Conservation (phyloP, 1,140 invertebrate species). For the Eupeodes corollae region DNA sequence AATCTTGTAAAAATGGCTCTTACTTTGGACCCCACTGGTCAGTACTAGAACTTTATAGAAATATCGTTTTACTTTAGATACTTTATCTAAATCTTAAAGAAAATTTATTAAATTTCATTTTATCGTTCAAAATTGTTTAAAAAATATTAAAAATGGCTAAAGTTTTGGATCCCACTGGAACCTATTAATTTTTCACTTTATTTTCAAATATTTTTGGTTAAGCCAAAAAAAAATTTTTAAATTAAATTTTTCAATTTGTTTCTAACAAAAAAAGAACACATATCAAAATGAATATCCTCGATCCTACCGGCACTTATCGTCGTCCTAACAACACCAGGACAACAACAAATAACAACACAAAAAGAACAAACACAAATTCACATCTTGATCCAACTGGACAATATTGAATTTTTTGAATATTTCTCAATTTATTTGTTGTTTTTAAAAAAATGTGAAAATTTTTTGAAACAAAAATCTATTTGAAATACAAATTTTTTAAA, state of each 20-base stretch:
- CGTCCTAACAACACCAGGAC: constrained; percentile 21
- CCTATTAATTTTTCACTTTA: constrained; percentile 18
- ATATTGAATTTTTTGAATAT: constrained; percentile 15
- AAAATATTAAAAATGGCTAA: constrained; percentile 21
- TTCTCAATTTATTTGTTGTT: constrained; percentile 15
- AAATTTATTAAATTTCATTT: not conserved
- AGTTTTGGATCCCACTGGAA: constrained; percentile 33
- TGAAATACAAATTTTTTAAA: constrained; percentile 12
- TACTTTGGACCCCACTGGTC: constrained; percentile 33
- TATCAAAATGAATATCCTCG: constrained; percentile 19
- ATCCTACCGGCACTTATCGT: constrained; percentile 31
- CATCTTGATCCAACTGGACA: constrained; percentile 31
- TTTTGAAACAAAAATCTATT: not conserved
- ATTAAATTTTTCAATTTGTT: not conserved
- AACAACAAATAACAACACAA: constrained; percentile 20
- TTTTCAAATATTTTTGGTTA: not conserved
- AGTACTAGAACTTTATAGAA: constrained; percentile 16
- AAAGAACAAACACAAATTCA: constrained; percentile 8
- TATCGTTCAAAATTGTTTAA: not conserved
- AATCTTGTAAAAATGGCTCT: constrained; percentile 16
- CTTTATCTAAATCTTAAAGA: not conserved
- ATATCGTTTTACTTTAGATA: not conserved
- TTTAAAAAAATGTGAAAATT: constrained; percentile 11
- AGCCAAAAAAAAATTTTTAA: not conserved
- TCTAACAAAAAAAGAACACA: constrained; percentile 2